Base-by-base conservation (phyloP, 2,113 vertebrate genomes). In the Cairina moschata region DNA sequence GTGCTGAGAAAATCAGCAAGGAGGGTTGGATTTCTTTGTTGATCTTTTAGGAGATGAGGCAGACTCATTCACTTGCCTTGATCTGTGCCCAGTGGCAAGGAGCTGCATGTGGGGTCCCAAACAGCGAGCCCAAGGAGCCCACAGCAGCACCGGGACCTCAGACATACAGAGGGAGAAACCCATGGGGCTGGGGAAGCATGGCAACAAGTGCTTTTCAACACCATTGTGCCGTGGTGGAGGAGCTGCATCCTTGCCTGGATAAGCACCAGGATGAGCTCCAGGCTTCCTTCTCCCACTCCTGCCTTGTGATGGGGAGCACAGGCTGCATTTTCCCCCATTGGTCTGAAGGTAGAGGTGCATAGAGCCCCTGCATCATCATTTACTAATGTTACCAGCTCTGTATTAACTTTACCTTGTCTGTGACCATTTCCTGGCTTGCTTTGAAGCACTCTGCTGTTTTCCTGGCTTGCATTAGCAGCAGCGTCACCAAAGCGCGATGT, bases 371-470 rank as follows among this genome's bases (percentile, higher is more conserved):
- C 20, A 79, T 55, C 21, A 76, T 44, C 9, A 0, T 52, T 50
- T 71, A 48, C 21, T 48, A 48, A 48, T 2, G 9, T 48, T 48
- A 48, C 20, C 46, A 36, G 2, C 23, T 76, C 54, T 82, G 13
- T 71, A 1, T 68, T 71, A 52, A 15, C 13, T 77, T 87, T 4
- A 17, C 69, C 9, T 77, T 55, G 8, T 25, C 40, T 63, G 78
- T 36, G 46, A 74, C n/a, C 21, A 9, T 50, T 86, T 76, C 42
- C 76, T 92, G 56, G 17, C 76, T 88, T 72, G 29, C 69, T 95
- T 74, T 96, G 90, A 75, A 36, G 36, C 54, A 20, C 1, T 6
- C 65, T 93, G 65, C 42, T 75, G 17, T 67, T 71, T 74, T 78
- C 38, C 88, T 72, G 79, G 72, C 52, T 86, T 58, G 11, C 38